These are phyloP conservation scores for Acrocephalus kingi DNA, from an alignment of 2,113 vertebrate genomes.

Conservation along the genomic window DNA sequence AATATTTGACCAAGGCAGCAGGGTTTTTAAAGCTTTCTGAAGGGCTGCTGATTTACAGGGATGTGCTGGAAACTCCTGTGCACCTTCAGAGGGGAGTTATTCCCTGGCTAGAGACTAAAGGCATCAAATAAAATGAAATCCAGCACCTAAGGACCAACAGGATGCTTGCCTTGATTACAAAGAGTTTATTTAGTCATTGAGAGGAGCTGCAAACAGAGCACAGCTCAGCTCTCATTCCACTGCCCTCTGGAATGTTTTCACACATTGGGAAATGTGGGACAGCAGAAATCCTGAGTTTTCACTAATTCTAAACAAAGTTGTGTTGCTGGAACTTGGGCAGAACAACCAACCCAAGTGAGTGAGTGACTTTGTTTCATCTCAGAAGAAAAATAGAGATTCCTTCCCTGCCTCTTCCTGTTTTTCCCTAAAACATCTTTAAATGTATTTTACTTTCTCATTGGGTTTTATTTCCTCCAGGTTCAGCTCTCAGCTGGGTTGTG, in stretches of 20 bases:
- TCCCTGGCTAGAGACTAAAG: background rate
- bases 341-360: background rate
- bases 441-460: background rate
- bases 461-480: background rate
- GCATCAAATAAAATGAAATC: background rate
- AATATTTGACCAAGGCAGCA: background rate
- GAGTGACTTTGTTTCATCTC: background rate
- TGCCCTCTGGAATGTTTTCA: background rate
- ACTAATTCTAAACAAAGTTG: background rate
- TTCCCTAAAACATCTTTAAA: background rate
- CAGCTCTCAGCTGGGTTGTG: background rate
- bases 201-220: background rate
- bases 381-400: rapidly evolving
- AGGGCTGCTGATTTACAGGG: background rate
- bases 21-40: background rate
- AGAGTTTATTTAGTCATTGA: background rate
- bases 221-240: background rate
- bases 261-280: too few species aligned
- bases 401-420: background rate
- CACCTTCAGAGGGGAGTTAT: background rate
- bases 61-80: background rate
- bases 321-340: background rate
- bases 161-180: background rate
- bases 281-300: background rate
- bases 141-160: background rate